Evolutionary conservation across 2,797 vertebrate genomes (phyloP).

Genomic region (Selene dorsalis): DNA sequence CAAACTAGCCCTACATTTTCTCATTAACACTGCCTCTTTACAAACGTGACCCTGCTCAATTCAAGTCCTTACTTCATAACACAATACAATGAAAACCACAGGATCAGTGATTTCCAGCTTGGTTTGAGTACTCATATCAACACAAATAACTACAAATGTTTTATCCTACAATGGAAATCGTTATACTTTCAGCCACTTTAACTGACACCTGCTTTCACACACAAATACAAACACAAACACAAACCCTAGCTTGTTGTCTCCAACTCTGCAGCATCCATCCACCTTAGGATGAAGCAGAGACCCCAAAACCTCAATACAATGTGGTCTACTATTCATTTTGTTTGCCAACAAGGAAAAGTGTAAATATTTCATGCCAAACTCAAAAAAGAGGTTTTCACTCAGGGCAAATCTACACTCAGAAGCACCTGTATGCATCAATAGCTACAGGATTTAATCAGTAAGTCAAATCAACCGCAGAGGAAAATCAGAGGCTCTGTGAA

Average conservation of each 20-base stretch:
- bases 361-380: neutral
- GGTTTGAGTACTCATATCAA: neutral
- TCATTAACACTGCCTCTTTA: neutral
- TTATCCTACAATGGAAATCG: neutral
- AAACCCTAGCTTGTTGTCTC: neutral
- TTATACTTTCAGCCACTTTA: neutral
- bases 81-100: neutral
- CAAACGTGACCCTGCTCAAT: neutral
- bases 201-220: no score
- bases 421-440: neutral
- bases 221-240: neutral
- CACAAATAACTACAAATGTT: neutral
- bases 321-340: neutral
- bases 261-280: neutral
- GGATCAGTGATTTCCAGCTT: neutral
- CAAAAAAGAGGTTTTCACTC: neutral
- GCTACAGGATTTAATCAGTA: neutral
- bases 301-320: neutral
- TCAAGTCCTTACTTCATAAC: neutral
- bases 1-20: neutral
- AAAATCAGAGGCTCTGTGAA: slow-evolving; percentile 1
- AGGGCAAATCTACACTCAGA: neutral
- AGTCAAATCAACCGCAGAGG: neutral
- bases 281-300: neutral
- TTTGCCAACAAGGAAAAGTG: neutral